Evolutionary conservation across 2,888 invertebrate genomes (phyloP), one percentile per base, ranked within the genome.

Genomic region (Calliphora vomitoria): DNA sequence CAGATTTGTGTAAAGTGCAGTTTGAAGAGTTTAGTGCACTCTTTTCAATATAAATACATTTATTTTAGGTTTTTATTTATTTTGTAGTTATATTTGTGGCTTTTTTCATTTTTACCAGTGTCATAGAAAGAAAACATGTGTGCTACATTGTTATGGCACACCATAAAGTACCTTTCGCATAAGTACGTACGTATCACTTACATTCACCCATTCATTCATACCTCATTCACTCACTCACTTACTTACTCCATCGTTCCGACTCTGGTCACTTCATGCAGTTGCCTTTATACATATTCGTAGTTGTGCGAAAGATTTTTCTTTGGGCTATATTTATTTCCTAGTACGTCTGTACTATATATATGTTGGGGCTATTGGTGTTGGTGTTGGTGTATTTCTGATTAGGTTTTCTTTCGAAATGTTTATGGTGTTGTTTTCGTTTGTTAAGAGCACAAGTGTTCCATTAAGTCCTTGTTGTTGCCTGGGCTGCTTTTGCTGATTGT

Each of bases 361-460:
- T 1, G 4, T n/a, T n/a, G n/a, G n/a, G n/a, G n/a, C 0, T 50
- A 1, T 18, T 55, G 31, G 13, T 44, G 5, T 72, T 25, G 55
- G 66, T 84, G 83, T 83, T 82, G 87, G 81, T 82, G 87, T 72
- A 8, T 78, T 78, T 62, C 53, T 84, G 81, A 87, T 84, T 87
- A 84, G 66, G 35, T 76, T 83, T 74, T 62, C 50, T 53, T 53
- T 53, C 44, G 6, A 71, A 71, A 62, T 62, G 38, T 62, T 68
- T 62, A 11, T 25, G n/a, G 47, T 38, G 31, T 47, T 44, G 11
- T 58, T 35, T 76, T 60, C 58, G 18, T 18, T 64, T 72, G 76
- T 78, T 78, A 74, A 78, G 10, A 74, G 87, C 85, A 87, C 87
- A 87, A 87, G 87, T 87, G 87, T 87, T 87, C 78, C 87, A 85